These are phyloP conservation scores for Phymanthus crucifer DNA, from an alignment of 92 coral and sea anemone genomes.

Conservation along the genomic window DNA sequence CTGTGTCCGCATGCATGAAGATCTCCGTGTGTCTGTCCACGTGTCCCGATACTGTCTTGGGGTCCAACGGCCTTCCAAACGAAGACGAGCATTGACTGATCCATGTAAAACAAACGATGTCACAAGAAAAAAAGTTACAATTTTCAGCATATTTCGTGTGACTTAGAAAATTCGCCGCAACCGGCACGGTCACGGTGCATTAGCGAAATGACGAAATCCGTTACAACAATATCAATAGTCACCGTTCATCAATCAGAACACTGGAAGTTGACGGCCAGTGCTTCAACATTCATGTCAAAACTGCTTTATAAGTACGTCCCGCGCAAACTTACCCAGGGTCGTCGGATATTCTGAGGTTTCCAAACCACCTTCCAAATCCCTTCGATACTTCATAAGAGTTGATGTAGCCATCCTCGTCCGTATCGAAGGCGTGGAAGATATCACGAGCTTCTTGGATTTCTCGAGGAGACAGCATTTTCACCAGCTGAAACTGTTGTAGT, in stretches of 20 bases:
- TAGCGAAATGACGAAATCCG: not conserved
- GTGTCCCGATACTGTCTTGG: slow-evolving; percentile 79
- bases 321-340: slow-evolving; percentile 38
- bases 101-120: not conserved
- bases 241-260: not conserved
- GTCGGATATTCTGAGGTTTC: slow-evolving; percentile 73
- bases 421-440: slow-evolving; percentile 93
- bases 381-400: slow-evolving; percentile 81
- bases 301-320: not conserved
- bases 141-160: not conserved
- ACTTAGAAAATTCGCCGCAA: too few species aligned
- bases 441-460: slow-evolving; percentile 91
- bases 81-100: slow-evolving; percentile 39
- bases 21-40: slow-evolving; percentile 86
- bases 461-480: slow-evolving; percentile 82
- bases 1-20: slow-evolving; percentile 96
- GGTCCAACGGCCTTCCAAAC: slow-evolving; percentile 77
- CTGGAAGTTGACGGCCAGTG: not conserved
- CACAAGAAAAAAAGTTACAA: not conserved
- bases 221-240: not conserved
- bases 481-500: slow-evolving; percentile 68
- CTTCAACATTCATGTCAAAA: not conserved
- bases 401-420: slow-evolving; percentile 96
- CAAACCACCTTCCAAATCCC: slow-evolving; percentile 97
- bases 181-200: not conserved